Conservation (phyloP, 2,113 vertebrate species). For the Daubentonia madagascariensis region DNA sequence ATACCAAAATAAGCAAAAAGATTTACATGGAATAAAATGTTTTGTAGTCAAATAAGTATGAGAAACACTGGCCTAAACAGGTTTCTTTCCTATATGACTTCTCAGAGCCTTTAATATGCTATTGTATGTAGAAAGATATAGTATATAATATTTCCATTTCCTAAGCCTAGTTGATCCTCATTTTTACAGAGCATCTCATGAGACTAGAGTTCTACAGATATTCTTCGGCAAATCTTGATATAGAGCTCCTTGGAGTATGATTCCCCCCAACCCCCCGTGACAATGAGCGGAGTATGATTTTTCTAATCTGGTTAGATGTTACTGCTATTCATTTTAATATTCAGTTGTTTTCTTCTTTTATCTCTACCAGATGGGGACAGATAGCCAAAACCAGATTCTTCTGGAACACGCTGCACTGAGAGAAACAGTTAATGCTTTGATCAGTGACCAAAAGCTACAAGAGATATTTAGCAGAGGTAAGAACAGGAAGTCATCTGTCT, state of each 20-base stretch:
- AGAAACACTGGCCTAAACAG: neutral
- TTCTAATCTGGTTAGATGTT: constrained; percentile 28
- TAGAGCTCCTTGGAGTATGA: neutral
- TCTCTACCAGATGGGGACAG: constrained; percentile 90
- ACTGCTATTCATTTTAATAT: constrained; percentile 50
- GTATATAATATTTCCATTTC: constrained; percentile 5
- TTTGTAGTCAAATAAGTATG: constrained; percentile 22
- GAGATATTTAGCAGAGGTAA: constrained; percentile 98
- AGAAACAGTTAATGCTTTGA: constrained; percentile 91
- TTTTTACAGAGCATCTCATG: neutral
- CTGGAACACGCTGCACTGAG: constrained; percentile 91
- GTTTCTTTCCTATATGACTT: neutral
- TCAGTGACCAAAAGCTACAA: constrained; percentile 94
- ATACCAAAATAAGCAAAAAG: constrained; percentile 24
- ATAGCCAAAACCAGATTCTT: constrained; percentile 90
- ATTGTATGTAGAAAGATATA: neutral
- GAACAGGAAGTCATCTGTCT: constrained; percentile 55
- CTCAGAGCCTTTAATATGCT: neutral
- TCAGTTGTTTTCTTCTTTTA: constrained; percentile 53
- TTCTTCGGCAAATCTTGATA: neutral
- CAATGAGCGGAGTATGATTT: too few relatives aligned
- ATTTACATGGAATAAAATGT: constrained; percentile 4
- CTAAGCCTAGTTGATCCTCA: constrained; percentile 9
- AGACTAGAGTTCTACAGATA: neutral
- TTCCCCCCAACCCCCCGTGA: too few relatives aligned